These are phyloP conservation scores for Philopedon plagiatum DNA, from an alignment of 2,888 invertebrate species.

Conservation along the genomic window DNA sequence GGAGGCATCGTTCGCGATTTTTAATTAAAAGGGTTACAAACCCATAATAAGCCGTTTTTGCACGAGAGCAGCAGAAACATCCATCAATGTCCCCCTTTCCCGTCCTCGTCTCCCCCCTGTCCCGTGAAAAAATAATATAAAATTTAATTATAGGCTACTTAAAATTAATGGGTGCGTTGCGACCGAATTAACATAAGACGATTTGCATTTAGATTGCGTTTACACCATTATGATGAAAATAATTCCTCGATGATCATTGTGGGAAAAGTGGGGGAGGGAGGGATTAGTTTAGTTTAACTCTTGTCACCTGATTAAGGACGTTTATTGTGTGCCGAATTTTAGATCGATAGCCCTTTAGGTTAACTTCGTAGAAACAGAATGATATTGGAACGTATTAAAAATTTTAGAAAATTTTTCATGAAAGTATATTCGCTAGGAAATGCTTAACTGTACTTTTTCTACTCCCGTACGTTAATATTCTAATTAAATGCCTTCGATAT, in stretches of 20 bases:
- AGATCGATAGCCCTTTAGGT: too few relatives aligned
- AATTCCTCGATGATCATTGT: slow-evolving; percentile 59
- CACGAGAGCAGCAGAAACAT: slow-evolving; percentile 44
- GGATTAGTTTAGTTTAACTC: not conserved
- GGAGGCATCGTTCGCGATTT: slow-evolving; percentile 45
- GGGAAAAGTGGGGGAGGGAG: not conserved
- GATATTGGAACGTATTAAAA: too few relatives aligned
- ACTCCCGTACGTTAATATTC: too few relatives aligned
- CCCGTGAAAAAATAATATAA: slow-evolving; percentile 67
- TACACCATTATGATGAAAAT: slow-evolving; percentile 70
- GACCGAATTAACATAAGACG: slow-evolving; percentile 70
- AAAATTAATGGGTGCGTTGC: slow-evolving; percentile 75
- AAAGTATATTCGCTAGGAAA: too few relatives aligned
- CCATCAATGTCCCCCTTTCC: slow-evolving; percentile 47
- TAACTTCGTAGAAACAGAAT: too few relatives aligned
- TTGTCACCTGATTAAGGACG: slow-evolving; percentile 18
- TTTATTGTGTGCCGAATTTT: not conserved
- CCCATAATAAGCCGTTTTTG: slow-evolving; percentile 52
- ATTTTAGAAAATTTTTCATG: too few relatives aligned
- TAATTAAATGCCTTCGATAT: too few relatives aligned
- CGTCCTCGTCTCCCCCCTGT: slow-evolving; percentile 57
- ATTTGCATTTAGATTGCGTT: slow-evolving; percentile 71
- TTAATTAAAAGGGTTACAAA: slow-evolving; percentile 52
- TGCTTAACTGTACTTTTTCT: too few relatives aligned
- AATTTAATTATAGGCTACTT: slow-evolving; percentile 82